A percentile compares a stretch with the other conserved stretches of the same genome.
Conservation (phyloP, 2,113 vertebrate genomes). For the Rhabdomys dilectus region DNA sequence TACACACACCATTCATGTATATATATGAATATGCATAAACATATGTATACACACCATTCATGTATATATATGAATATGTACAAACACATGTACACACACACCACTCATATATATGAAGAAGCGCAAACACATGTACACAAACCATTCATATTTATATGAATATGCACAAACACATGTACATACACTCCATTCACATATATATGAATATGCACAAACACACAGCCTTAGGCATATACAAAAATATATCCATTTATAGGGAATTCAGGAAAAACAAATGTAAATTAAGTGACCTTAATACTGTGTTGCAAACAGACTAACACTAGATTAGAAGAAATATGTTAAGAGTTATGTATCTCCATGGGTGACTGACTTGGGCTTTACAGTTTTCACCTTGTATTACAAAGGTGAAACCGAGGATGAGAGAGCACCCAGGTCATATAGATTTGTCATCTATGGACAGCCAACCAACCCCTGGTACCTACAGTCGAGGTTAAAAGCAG, state of each 20-base stretch:
- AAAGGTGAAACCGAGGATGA: constrained; percentile 21
- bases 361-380: constrained; percentile 26
- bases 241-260: background rate
- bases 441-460: background rate
- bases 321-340: background rate
- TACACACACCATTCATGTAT: background rate
- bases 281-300: constrained; percentile 41
- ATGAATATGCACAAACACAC: background rate
- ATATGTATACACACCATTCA: background rate
- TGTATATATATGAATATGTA: too few species aligned
- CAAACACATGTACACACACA: background rate
- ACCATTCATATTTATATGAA: too few species aligned
- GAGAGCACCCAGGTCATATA: background rate
- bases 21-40: background rate
- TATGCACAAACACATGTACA: background rate
- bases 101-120: background rate
- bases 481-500: background rate
- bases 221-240: background rate
- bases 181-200: background rate
- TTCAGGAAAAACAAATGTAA: background rate
- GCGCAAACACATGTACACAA: background rate
- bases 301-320: constrained; percentile 15
- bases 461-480: background rate
- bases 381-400: constrained; percentile 22
- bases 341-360: background rate